Conservation (phyloP, 2,888 invertebrate species). For the Dryobotodes eremita region DNA sequence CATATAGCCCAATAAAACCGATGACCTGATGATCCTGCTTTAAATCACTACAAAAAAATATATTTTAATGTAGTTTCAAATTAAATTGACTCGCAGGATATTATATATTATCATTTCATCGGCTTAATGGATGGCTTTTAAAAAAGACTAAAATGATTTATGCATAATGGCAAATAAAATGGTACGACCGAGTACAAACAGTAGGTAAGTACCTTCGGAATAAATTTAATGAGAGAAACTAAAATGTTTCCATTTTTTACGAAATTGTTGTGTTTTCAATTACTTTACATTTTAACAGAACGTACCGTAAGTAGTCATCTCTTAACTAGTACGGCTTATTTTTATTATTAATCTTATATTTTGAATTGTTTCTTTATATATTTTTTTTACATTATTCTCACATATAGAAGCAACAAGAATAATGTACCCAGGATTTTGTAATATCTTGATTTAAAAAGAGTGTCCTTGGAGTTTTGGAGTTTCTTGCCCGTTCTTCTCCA, state of each 20-base stretch:
- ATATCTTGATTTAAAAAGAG: no score
- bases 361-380: no score
- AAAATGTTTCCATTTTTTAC: background rate
- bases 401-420: no score
- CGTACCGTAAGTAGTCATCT: no score
- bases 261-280: background rate
- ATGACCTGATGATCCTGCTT: background rate
- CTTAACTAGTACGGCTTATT: no score
- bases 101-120: conserved; percentile 42
- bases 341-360: no score
- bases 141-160: conserved; percentile 51
- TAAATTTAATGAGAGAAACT: background rate
- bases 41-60: conserved; percentile 5
- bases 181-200: conserved; percentile 47
- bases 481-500: no score
- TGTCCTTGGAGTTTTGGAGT: no score
- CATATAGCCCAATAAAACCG: background rate
- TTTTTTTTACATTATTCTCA: no score
- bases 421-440: no score
- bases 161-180: conserved; percentile 43
- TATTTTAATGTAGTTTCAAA: conserved; percentile 46
- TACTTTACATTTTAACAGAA: background rate
- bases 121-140: conserved; percentile 47
- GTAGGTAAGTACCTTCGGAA: no score
- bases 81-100: conserved; percentile 39